Evolutionary conservation across 2,113 vertebrate species (phyloP).

Genomic region (Phycodurus eques): DNA sequence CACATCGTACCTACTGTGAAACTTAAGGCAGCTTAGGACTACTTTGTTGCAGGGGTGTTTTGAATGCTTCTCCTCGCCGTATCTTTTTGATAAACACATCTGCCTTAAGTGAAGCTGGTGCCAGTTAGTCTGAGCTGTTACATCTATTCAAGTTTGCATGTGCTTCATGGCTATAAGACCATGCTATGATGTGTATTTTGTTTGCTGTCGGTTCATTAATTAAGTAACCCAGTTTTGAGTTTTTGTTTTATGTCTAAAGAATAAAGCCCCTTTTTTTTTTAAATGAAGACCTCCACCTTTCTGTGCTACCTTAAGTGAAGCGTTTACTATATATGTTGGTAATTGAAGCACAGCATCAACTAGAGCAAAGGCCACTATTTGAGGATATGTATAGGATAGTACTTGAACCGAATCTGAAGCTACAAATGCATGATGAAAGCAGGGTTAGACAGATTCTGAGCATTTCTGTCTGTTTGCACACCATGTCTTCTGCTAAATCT

Average conservation of each 20-base stretch:
- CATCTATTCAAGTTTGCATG: not conserved
- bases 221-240: not conserved
- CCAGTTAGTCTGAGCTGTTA: too few relatives aligned
- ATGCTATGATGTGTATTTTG: not conserved
- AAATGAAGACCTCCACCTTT: not conserved
- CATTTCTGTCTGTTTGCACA: not conserved
- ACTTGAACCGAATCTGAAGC: not conserved
- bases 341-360: not conserved
- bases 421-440: too few relatives aligned
- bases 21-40: too few relatives aligned
- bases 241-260: not conserved
- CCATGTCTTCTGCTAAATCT: conserved; percentile 5
- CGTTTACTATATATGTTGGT: not conserved
- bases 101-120: too few relatives aligned
- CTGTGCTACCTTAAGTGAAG: not conserved
- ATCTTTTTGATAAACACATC: too few relatives aligned
- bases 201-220: not conserved
- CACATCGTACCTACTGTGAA: too few relatives aligned
- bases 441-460: not conserved
- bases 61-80: too few relatives aligned
- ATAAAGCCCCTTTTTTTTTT: not conserved
- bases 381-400: too few relatives aligned
- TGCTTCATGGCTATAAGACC: not conserved
- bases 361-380: not conserved
- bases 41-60: too few relatives aligned